Conservation (phyloP, 2,888 invertebrate genomes). For the Megamerina dolium region DNA sequence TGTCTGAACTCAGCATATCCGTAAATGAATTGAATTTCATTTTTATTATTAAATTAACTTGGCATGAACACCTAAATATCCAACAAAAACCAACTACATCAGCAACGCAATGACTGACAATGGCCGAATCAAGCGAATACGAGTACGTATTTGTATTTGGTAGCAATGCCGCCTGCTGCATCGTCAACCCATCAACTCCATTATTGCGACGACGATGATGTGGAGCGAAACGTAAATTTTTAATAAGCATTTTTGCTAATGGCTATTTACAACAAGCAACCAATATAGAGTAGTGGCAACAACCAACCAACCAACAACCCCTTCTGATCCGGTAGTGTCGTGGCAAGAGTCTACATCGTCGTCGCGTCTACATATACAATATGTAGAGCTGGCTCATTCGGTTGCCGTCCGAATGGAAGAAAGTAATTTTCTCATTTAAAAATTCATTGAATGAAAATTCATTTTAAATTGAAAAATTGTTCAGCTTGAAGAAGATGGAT, state of each 20-base stretch:
- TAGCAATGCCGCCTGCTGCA: too few relatives aligned
- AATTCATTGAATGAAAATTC: constrained; percentile 30
- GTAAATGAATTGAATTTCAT: constrained; percentile 45
- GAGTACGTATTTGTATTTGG: too few relatives aligned
- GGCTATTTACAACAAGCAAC: constrained; percentile 35
- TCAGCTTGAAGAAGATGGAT: constrained; percentile 33
- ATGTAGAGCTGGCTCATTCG: too few relatives aligned
- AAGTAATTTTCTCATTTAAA: constrained; percentile 40
- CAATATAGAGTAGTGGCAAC: constrained; percentile 5
- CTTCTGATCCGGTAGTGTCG: too few relatives aligned
- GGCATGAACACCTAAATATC: constrained; percentile 44
- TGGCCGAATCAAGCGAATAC: too few relatives aligned
- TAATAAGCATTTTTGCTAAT: constrained; percentile 49
- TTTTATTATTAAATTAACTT: constrained; percentile 46
- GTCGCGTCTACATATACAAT: too few relatives aligned
- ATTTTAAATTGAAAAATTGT: constrained; percentile 38
- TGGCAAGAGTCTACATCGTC: too few relatives aligned
- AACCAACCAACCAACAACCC: constrained; percentile 20
- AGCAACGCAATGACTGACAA: too few relatives aligned
- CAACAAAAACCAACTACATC: constrained; percentile 12
- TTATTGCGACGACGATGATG: neutral
- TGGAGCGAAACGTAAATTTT: constrained; percentile 42
- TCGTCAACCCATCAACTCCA: too few relatives aligned
- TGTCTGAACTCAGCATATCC: constrained; percentile 29
- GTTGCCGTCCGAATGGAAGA: constrained; percentile 25